Percentiles rank a stretch among this genome's conserved stretches.
Conservation (phyloP, 64 coral and sea anemone species). For the Porites australiensis region DNA sequence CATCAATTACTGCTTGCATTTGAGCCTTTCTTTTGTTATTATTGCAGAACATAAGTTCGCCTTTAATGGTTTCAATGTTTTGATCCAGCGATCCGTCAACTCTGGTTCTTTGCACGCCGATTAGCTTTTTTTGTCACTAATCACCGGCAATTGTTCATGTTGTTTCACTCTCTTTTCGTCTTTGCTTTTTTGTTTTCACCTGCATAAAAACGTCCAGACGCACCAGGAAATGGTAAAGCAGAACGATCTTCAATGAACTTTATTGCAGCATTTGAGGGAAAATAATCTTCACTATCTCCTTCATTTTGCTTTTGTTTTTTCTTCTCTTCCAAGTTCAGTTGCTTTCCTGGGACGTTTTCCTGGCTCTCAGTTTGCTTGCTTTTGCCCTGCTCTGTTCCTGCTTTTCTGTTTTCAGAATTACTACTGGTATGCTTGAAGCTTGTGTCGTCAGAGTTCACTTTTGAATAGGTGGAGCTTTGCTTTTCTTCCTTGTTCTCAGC, state of each 20-base stretch:
- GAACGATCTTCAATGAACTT: constrained; percentile 28
- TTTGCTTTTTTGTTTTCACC: constrained; percentile 13
- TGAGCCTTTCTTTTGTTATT: not conserved
- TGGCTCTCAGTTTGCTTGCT: not conserved
- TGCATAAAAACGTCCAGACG: not conserved
- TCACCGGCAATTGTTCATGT: not conserved
- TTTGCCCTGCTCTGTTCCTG: constrained; percentile 10
- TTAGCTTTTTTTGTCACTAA: not conserved
- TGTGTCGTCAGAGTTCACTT: not conserved
- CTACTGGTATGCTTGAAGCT: constrained; percentile 1
- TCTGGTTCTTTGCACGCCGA: constrained; percentile 8
- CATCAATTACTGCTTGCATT: constrained; percentile 13
- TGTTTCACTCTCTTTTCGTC: not conserved
- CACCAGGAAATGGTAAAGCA: constrained; percentile 29
- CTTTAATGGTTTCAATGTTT: not conserved
- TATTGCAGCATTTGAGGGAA: constrained; percentile 1
- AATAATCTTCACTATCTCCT: not conserved
- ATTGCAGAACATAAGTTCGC: not conserved
- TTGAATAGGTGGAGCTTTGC: not conserved
- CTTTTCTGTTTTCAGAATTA: not conserved
- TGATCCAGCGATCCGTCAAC: constrained; percentile 5
- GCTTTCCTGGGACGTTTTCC: not conserved
- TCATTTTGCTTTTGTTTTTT: not conserved
- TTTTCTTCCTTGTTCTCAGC: not conserved
- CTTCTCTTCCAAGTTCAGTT: not conserved